Percentiles rank a stretch among this genome's conserved stretches.
Conservation (phyloP, 2,113 vertebrate genomes). For the Motacilla alba region DNA sequence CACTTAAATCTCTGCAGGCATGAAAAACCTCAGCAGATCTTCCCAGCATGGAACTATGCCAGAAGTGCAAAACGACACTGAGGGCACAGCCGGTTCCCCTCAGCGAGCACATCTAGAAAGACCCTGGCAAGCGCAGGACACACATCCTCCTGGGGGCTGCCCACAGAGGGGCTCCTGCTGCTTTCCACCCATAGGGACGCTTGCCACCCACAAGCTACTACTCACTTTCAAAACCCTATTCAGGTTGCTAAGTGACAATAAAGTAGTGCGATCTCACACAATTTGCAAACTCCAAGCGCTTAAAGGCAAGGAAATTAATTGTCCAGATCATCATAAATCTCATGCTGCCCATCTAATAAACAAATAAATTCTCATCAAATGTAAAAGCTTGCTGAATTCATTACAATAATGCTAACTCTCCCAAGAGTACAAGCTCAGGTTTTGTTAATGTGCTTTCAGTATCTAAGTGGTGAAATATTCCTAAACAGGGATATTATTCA, state of each 20-base stretch:
- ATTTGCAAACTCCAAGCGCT: neutral
- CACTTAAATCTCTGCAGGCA: conserved; percentile 44
- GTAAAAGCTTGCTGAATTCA: conserved; percentile 24
- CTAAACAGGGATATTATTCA: neutral
- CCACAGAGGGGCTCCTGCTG: neutral
- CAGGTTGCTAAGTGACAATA: conserved; percentile 59
- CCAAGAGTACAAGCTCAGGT: neutral
- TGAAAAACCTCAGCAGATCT: conserved; percentile 31
- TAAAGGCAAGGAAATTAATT: conserved; percentile 26
- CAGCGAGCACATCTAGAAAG: neutral
- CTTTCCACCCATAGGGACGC: neutral
- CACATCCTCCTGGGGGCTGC: neutral
- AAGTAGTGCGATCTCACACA: neutral
- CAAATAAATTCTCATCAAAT: conserved; percentile 31
- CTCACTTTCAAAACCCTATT: neutral
- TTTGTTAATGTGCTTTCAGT: neutral
- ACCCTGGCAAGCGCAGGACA: neutral
- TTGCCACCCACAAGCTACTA: neutral
- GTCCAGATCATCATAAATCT: neutral
- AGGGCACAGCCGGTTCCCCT: neutral
- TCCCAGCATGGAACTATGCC: conserved; percentile 3
- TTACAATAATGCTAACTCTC: neutral
- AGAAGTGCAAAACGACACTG: neutral
- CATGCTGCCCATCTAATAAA: neutral
- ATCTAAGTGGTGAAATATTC: conserved; percentile 1